Evolutionary conservation across 2,113 vertebrate species (phyloP).

Genomic region (Scalopus aquaticus): DNA sequence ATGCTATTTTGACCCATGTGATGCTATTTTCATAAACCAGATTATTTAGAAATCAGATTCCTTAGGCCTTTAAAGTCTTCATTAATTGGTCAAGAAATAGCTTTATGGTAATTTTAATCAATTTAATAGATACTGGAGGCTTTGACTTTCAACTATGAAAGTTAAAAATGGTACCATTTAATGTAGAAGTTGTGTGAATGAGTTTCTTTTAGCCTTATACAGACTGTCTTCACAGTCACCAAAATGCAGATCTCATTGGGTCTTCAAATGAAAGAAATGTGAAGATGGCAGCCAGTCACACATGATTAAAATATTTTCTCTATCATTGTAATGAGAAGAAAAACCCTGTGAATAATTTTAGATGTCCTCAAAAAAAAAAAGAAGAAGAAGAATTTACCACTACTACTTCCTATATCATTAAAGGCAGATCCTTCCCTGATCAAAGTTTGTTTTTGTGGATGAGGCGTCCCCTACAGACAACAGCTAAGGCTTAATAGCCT

Average conservation of each 20-base stretch:
- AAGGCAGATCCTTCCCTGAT: not conserved
- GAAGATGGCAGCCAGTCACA: not conserved
- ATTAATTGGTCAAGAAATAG: constrained; percentile 2
- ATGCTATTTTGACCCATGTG: not conserved
- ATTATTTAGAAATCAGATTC: constrained; percentile 29
- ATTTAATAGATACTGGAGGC: not conserved
- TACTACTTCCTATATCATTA: not conserved
- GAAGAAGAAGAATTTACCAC: not conserved
- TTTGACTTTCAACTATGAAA: not conserved
- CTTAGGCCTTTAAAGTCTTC: not conserved
- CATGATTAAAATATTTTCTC: constrained; percentile 28
- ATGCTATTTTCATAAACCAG: not conserved
- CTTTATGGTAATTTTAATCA: constrained; percentile 24
- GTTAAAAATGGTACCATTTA: not conserved
- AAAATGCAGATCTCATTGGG: not conserved
- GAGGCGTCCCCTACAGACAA: not conserved
- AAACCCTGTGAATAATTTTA: constrained; percentile 33
- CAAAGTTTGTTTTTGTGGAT: constrained; percentile 25
- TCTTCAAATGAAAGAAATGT: not conserved
- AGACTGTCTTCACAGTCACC: not conserved
- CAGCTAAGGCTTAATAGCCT: not conserved
- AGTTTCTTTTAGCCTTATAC: not conserved
- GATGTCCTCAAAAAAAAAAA: not conserved
- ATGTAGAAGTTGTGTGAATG: not conserved
- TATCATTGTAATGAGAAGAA: not conserved